These are phyloP conservation scores for Sialis lutaria DNA, from an alignment of 2,888 invertebrate species.

Conservation along the genomic window DNA sequence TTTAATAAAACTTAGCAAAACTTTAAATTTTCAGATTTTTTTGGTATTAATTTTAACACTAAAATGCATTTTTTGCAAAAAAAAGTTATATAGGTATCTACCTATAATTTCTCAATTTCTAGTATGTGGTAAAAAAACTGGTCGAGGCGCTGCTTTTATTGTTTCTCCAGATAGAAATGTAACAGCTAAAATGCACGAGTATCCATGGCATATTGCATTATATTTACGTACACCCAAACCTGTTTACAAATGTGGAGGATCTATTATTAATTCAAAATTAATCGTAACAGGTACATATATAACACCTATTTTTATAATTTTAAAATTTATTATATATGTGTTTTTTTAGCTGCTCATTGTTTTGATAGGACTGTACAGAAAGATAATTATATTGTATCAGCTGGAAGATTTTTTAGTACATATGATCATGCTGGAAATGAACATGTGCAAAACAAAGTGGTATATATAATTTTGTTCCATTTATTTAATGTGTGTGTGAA, in stretches of 20 bases:
- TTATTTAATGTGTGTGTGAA: background rate
- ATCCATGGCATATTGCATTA: constrained; percentile 20
- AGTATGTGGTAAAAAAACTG: constrained; percentile 20
- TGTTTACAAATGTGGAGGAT: constrained; percentile 17
- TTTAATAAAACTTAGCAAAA: too few relatives aligned
- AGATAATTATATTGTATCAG: constrained; percentile 13
- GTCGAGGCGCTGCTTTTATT: constrained; percentile 14
- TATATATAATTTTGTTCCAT: constrained; percentile 3
- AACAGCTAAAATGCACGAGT: constrained; percentile 15
- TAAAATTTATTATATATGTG: background rate
- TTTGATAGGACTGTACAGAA: constrained; percentile 10
- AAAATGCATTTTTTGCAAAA: too few relatives aligned
- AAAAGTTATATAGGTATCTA: too few relatives aligned
- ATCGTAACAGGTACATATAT: constrained; percentile 16
- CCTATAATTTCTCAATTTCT: background rate
- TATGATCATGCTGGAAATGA: constrained; percentile 15
- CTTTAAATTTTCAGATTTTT: too few relatives aligned
- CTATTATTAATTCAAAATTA: constrained; percentile 15
- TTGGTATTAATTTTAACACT: too few relatives aligned
- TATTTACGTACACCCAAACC: constrained; percentile 10
- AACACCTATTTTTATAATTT: background rate
- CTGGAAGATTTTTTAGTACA: constrained; percentile 19
- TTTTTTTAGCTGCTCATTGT: constrained; percentile 19
- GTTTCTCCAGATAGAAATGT: constrained; percentile 12
- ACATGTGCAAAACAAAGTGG: constrained; percentile 15